Evolutionary conservation across 1,140 invertebrate genomes (phyloP).

Genomic region (Yoshiicerus persimilis): DNA sequence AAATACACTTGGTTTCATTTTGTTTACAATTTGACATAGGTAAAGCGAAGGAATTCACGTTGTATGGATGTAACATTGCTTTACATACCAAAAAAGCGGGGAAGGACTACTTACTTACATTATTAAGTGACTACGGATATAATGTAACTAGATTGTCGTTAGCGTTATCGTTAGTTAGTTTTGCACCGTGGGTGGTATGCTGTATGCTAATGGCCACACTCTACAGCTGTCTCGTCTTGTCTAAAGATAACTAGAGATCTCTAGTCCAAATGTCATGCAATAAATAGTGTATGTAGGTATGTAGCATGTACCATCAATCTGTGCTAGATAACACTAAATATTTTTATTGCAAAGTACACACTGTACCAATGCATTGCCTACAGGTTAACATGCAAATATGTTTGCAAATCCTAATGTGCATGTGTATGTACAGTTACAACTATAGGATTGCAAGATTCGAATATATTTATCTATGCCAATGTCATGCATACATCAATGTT

Average conservation of each 20-base stretch:
- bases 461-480: too few relatives aligned
- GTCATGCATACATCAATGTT: too few relatives aligned
- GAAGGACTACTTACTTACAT: neutral
- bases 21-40: neutral
- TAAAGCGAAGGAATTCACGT: neutral
- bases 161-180: slow-evolving; percentile 2
- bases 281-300: too few relatives aligned
- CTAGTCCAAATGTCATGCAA: neutral
- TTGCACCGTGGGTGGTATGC: neutral
- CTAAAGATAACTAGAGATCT: neutral
- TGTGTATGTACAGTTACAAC: too few relatives aligned
- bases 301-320: neutral
- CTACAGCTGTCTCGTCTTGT: neutral
- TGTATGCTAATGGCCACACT: neutral
- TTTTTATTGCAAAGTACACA: neutral
- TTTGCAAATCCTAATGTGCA: too few relatives aligned
- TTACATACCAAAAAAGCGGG: neutral
- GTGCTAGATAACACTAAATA: neutral
- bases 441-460: too few relatives aligned
- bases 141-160: neutral
- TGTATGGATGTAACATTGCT: neutral
- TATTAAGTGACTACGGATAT: neutral
- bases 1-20: neutral
- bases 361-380: too few relatives aligned
- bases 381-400: too few relatives aligned